A percentile compares a stretch with the other conserved stretches of the same genome.
Evolutionary conservation across 2,113 vertebrate genomes (phyloP).

Genomic region (Oryctolagus cuniculus): DNA sequence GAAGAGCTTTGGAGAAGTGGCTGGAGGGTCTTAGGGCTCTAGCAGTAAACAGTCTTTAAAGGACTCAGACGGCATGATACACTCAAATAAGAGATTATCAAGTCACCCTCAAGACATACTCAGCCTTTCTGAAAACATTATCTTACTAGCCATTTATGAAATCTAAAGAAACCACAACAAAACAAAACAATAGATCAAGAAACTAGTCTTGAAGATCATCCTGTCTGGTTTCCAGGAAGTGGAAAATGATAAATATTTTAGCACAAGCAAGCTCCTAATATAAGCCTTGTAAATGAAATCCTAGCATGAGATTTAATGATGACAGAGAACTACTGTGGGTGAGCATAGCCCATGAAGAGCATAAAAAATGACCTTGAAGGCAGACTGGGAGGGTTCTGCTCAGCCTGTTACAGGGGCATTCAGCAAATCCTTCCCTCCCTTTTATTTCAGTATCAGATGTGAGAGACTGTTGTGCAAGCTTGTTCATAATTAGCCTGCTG

Average conservation of each 20-base stretch:
- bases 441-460: neutral
- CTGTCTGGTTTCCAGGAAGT: neutral
- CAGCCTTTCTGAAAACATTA: neutral
- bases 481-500: neutral
- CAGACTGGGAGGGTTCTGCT: neutral
- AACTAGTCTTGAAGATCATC: neutral
- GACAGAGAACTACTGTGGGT: neutral
- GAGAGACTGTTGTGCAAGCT: neutral
- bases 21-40: neutral
- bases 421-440: neutral
- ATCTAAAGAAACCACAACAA: neutral
- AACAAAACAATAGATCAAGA: neutral
- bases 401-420: neutral
- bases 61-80: neutral
- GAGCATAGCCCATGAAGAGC: neutral
- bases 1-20: neutral
- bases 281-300: slow-evolving; percentile 17
- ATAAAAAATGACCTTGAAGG: neutral
- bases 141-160: neutral
- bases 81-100: neutral
- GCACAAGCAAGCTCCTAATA: neutral
- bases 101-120: neutral
- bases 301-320: neutral
- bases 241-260: neutral
- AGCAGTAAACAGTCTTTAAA: neutral